Conservation (phyloP, 2,797 vertebrate genomes). For the Pseudopleuronectes americanus region DNA sequence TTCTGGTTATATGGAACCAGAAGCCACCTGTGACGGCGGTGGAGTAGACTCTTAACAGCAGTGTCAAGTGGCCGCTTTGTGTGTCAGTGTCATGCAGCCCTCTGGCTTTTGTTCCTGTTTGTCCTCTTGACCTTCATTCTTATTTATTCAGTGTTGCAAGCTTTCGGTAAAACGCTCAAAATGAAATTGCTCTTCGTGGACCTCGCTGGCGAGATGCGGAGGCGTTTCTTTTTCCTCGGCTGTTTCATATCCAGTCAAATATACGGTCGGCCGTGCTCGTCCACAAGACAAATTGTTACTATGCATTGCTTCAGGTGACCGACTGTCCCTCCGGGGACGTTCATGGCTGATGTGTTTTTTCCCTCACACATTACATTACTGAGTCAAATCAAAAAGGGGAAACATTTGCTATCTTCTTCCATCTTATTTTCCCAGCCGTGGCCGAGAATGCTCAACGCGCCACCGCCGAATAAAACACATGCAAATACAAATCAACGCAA, state of each 20-base stretch:
- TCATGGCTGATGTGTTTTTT: constrained; percentile 23
- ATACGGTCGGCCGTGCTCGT: not conserved
- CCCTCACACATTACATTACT: constrained; percentile 4
- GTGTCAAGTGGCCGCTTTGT: constrained; percentile 43
- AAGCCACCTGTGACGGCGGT: constrained; percentile 63
- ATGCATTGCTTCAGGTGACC: constrained; percentile 39
- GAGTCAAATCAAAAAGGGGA: constrained; percentile 15
- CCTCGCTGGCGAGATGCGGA: not conserved
- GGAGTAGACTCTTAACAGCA: constrained; percentile 41
- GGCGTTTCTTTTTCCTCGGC: constrained; percentile 18
- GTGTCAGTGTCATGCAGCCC: constrained; percentile 5
- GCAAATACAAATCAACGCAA: no score
- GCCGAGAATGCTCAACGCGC: not conserved
- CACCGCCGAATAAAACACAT: not conserved
- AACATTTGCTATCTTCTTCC: not conserved
- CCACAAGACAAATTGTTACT: constrained; percentile 37
- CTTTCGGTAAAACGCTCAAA: constrained; percentile 39
- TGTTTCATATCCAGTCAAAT: constrained; percentile 43
- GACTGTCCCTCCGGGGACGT: constrained; percentile 34
- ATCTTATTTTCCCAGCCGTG: constrained; percentile 3
- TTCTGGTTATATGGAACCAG: constrained; percentile 70
- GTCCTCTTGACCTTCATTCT: constrained; percentile 54
- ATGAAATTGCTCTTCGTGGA: constrained; percentile 35
- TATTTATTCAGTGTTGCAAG: constrained; percentile 42
- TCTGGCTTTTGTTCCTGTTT: constrained; percentile 13